phyloP scores from a whole-genome alignment of 92 coral and sea anemone species.

The Plumapathes pennacea region DNA sequence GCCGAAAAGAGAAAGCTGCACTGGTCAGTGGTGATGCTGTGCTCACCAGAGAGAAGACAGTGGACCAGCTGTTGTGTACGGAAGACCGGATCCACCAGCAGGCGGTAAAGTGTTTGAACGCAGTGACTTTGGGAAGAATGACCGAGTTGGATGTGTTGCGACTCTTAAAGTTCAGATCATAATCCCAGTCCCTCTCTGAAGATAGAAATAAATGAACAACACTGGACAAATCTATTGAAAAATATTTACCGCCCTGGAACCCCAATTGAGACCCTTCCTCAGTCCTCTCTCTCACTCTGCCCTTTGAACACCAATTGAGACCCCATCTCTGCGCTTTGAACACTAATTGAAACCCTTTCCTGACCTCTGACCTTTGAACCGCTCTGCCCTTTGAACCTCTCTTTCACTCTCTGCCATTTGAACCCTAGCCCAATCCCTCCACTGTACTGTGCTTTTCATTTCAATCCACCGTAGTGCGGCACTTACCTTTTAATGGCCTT shows the following conservation, averaged over 20 bases:
- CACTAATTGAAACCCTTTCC: too few relatives aligned
- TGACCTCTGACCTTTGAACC: too few relatives aligned
- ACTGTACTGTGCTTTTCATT: neutral
- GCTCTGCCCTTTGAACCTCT: too few relatives aligned
- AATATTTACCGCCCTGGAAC: too few relatives aligned
- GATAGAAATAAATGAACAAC: too few relatives aligned
- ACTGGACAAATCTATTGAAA: too few relatives aligned
- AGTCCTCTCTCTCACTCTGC: too few relatives aligned
- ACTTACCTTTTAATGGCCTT: conserved; percentile 7
- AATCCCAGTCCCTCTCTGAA: conserved; percentile 23
- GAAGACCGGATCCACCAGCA: conserved; percentile 25
- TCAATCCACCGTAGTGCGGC: neutral
- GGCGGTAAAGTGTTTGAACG: conserved; percentile 3
- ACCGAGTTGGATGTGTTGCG: conserved; percentile 2
- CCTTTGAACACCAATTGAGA: too few relatives aligned
- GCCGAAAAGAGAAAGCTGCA: neutral
- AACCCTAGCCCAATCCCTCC: too few relatives aligned
- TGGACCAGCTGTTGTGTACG: neutral
- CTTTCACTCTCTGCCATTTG: too few relatives aligned
- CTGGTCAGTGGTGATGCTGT: neutral
- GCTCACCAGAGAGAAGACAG: conserved; percentile 7
- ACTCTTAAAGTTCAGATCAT: conserved; percentile 6
- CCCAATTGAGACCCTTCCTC: too few relatives aligned
- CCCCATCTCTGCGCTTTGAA: too few relatives aligned
- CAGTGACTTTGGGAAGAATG: conserved; percentile 1